Conservation (phyloP, 2,888 invertebrate species). For the Bellardia bayeri region DNA sequence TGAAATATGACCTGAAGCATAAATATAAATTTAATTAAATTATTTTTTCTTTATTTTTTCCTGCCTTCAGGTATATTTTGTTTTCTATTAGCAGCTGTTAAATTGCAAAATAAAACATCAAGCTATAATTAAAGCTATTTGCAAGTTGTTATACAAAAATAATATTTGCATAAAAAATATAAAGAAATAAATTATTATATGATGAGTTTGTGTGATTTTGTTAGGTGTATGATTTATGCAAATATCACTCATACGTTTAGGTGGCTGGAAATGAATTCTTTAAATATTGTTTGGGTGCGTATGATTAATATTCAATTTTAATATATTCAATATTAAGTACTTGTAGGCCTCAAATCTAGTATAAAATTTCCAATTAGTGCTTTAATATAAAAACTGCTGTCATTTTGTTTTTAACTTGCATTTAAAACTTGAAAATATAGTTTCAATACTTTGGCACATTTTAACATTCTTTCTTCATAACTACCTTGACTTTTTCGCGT, state of each 20-base stretch:
- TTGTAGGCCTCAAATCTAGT: too few relatives aligned
- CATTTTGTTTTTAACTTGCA: neutral
- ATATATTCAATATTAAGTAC: neutral
- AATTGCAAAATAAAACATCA: neutral
- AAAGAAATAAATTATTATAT: neutral
- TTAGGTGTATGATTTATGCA: neutral
- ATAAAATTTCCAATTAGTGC: too few relatives aligned
- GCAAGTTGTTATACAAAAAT: neutral
- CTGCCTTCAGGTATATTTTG: neutral
- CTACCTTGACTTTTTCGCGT: conserved; percentile 25
- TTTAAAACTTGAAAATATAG: neutral
- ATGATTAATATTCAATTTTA: too few relatives aligned
- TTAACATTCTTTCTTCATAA: neutral
- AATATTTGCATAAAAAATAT: neutral
- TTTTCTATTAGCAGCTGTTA: neutral
- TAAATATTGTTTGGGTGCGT: neutral
- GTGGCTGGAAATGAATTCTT: neutral
- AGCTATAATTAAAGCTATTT: neutral
- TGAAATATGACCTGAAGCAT: neutral
- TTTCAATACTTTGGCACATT: neutral
- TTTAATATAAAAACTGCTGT: too few relatives aligned
- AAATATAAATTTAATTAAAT: conserved; percentile 22
- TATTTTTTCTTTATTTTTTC: neutral
- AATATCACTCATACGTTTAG: conserved; percentile 3
- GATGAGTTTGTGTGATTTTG: neutral